These are phyloP conservation scores for Cydia strobilella DNA, from an alignment of 1,140 invertebrate genomes.

Conservation along the genomic window DNA sequence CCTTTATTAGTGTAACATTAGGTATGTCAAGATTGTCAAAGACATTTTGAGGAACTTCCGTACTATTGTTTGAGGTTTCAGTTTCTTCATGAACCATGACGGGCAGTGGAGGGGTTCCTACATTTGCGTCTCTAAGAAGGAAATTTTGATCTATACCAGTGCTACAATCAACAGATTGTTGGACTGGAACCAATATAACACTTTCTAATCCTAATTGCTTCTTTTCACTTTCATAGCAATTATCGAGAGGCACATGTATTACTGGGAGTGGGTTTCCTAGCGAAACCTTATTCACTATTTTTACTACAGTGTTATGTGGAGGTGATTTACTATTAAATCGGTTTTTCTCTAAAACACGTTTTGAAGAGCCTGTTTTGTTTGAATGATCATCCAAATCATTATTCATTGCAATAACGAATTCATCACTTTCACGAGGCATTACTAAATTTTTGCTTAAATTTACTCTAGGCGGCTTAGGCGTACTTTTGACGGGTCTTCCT, in stretches of 20 bases:
- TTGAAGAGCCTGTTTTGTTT: conserved; percentile 38
- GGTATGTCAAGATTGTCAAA: conserved; percentile 73
- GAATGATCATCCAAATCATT: conserved; percentile 40
- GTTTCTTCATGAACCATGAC: conserved; percentile 49
- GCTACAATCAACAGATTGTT: conserved; percentile 37
- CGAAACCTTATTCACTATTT: conserved; percentile 45
- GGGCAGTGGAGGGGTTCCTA: conserved; percentile 47
- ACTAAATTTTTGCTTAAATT: conserved; percentile 46
- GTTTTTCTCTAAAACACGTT: conserved; percentile 37
- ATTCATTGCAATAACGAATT: conserved; percentile 39
- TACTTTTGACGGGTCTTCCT: conserved; percentile 36
- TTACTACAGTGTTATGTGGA: conserved; percentile 41
- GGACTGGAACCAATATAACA: neutral
- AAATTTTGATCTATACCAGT: conserved; percentile 41
- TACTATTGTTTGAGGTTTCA: conserved; percentile 48
- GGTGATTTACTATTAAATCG: conserved; percentile 40
- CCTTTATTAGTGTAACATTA: conserved; percentile 67
- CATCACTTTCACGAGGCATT: conserved; percentile 47
- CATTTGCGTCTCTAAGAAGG: conserved; percentile 43
- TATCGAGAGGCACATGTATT: conserved; percentile 59
- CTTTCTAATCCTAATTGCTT: conserved; percentile 36
- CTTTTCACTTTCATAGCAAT: conserved; percentile 49
- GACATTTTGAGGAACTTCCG: conserved; percentile 42
- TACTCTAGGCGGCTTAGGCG: conserved; percentile 42
- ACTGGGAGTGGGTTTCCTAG: conserved; percentile 44